Percentiles rank a stretch among this genome's conserved stretches.
phyloP scores from a whole-genome alignment of 2,113 vertebrate genomes.

The Mormyrus iriodes region DNA sequence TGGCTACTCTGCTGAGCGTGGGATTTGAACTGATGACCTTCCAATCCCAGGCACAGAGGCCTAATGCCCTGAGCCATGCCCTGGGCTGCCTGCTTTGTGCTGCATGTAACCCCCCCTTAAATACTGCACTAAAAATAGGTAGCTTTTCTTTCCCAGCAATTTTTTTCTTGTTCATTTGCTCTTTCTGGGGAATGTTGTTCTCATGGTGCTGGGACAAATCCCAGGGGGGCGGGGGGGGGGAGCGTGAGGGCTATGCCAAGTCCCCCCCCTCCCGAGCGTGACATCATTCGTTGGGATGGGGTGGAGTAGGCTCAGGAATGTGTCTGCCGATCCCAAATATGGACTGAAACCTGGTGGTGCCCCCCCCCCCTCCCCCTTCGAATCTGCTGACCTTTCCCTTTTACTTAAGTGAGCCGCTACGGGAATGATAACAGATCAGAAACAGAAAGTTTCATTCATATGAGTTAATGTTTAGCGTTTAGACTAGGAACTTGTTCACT shows the following conservation, averaged over 20 bases:
- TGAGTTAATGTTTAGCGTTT: not conserved
- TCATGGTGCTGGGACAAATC: not conserved
- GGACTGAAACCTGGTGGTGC: not conserved
- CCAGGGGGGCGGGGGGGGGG: too few species aligned
- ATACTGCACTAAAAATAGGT: slow-evolving; percentile 27
- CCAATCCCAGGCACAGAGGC: not conserved
- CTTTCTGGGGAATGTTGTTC: not conserved
- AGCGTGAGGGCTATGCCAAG: not conserved
- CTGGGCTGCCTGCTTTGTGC: not conserved
- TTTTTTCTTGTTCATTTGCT: not conserved
- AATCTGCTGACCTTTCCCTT: not conserved
- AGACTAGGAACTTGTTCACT: not conserved
- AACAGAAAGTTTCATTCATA: not conserved
- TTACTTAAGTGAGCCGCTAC: not conserved
- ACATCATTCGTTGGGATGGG: not conserved
- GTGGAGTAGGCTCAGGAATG: not conserved
- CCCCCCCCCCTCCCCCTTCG: not conserved
- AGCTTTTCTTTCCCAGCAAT: not conserved
- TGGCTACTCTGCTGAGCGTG: not conserved
- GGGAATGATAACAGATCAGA: not conserved
- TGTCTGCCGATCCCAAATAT: not conserved
- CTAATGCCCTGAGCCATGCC: not conserved
- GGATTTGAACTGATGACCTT: not conserved
- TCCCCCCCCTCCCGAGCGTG: not conserved
- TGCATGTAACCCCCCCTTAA: slow-evolving; percentile 42